A percentile compares a stretch with the other conserved stretches of the same genome.
phyloP scores from a whole-genome alignment of 2,113 vertebrate species.

The Oreochromis spilurus region DNA sequence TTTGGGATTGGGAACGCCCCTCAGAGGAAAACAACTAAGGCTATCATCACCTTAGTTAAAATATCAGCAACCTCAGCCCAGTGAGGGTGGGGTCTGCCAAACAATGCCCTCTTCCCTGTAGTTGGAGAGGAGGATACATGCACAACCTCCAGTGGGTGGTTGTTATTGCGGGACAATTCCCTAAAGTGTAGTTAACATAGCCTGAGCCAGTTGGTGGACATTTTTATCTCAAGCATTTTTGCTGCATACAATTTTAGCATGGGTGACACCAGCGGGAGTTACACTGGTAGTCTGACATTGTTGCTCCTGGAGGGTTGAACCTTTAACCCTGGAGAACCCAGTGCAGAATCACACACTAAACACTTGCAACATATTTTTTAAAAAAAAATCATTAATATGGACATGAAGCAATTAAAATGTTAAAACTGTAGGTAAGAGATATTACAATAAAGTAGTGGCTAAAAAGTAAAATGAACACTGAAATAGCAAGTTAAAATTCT shows the following conservation, averaged over 20 bases:
- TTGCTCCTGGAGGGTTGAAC: constrained; percentile 5
- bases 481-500: not conserved
- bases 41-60: constrained; percentile 66
- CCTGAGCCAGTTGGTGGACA: constrained; percentile 32
- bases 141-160: constrained; percentile 32
- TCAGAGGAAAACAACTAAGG: constrained; percentile 43
- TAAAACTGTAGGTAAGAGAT: not conserved
- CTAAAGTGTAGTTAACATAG: constrained; percentile 51
- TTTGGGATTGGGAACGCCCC: not conserved
- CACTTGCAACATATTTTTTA: not conserved
- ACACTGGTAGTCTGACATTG: not conserved
- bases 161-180: constrained; percentile 52
- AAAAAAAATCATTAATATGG: not conserved
- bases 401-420: not conserved
- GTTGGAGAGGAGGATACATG: constrained; percentile 23
- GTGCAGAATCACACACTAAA: not conserved
- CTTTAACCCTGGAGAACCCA: constrained; percentile 1
- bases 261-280: constrained; percentile 21
- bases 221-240: constrained; percentile 41
- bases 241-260: constrained; percentile 42
- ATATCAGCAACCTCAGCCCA: constrained; percentile 49
- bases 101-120: constrained; percentile 47
- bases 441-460: not conserved
- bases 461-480: not conserved
- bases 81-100: constrained; percentile 1